These are phyloP conservation scores for Astreopora myriophthalma DNA, from an alignment of 64 coral and sea anemone species.

Conservation along the genomic window DNA sequence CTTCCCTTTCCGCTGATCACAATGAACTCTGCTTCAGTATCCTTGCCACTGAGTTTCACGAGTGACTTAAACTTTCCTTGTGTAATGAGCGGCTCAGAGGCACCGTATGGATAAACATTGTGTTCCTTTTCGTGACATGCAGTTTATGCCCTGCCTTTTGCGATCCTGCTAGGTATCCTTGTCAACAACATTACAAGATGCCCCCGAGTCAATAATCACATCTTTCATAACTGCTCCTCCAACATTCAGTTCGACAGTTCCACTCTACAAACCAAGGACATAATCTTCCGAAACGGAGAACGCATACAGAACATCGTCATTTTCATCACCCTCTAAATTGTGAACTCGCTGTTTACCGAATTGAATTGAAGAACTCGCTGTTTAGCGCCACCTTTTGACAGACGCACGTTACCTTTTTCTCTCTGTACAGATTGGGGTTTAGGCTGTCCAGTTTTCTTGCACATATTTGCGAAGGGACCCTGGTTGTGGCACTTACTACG, in stretches of 20 bases:
- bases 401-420: not conserved
- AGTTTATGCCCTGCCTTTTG: constrained; percentile 20
- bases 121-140: not conserved
- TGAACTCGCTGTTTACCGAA: not conserved
- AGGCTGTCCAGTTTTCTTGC: constrained; percentile 1
- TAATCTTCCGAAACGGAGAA: not conserved
- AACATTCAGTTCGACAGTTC: not conserved
- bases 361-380: too few species aligned
- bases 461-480: constrained; percentile 23
- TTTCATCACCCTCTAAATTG: not conserved
- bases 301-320: not conserved
- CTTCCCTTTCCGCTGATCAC: too few species aligned
- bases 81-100: not conserved
- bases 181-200: not conserved
- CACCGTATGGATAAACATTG: not conserved
- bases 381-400: not conserved
- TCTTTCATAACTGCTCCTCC: not conserved
- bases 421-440: constrained; percentile 1
- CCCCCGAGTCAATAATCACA: not conserved
- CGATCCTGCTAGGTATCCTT: not conserved
- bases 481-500: constrained; percentile 44
- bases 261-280: not conserved
- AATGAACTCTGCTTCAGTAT: too few species aligned
- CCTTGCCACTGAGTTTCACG: too few species aligned
- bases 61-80: too few species aligned